These are phyloP conservation scores for Gymnodraco acuticeps DNA, from an alignment of 2,797 vertebrate genomes.

Conservation along the genomic window DNA sequence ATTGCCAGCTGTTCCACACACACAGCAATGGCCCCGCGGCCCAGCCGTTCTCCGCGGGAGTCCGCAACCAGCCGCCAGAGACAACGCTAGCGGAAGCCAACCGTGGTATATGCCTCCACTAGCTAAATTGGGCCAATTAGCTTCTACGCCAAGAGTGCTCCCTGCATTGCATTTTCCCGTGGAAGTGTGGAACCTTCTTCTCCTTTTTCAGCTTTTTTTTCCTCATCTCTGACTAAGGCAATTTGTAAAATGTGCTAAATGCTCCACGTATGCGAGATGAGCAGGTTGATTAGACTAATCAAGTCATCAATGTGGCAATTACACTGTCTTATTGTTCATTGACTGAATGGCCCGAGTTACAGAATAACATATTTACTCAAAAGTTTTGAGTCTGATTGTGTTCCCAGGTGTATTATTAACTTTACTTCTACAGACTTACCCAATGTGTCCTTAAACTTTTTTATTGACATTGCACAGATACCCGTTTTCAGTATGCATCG, in stretches of 20 bases:
- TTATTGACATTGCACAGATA: conserved; percentile 47
- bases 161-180: conserved; percentile 31
- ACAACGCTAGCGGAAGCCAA: conserved; percentile 67
- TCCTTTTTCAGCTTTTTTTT: not conserved
- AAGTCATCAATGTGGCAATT: conserved; percentile 49
- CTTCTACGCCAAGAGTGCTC: conserved; percentile 49
- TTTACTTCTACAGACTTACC: conserved; percentile 17
- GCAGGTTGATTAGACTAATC: conserved; percentile 56
- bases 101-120: conserved; percentile 50
- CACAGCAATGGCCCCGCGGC: conserved; percentile 57
- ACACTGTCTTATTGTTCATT: conserved; percentile 29
- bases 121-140: conserved; percentile 79
- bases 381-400: conserved; percentile 42
- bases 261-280: conserved; percentile 37
- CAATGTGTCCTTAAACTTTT: conserved; percentile 42
- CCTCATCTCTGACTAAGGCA: conserved; percentile 15
- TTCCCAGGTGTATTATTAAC: conserved; percentile 34
- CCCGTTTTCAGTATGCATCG: conserved; percentile 39
- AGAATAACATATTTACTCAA: conserved; percentile 29
- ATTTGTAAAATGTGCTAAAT: conserved; percentile 38
- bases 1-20: conserved; percentile 77
- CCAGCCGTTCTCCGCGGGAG: conserved; percentile 72
- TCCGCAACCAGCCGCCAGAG: conserved; percentile 70
- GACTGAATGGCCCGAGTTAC: conserved; percentile 11
- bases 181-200: conserved; percentile 30